Percentiles rank a stretch among this genome's conserved stretches.
Evolutionary conservation across 2,888 invertebrate genomes (phyloP).

Genomic region (Mamestra brassicae): DNA sequence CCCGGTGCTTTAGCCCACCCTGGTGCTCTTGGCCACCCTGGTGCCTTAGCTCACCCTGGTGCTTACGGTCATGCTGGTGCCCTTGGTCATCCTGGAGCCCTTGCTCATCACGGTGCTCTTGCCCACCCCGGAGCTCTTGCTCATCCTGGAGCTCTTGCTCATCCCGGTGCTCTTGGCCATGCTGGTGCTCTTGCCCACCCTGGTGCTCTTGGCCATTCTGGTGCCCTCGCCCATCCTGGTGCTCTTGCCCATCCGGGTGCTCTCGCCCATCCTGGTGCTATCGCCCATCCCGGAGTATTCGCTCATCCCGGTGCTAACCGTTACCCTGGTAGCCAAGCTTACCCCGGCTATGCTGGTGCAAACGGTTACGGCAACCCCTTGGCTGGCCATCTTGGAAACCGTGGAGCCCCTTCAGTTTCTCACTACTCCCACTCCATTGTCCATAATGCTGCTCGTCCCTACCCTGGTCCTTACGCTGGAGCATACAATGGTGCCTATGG

Average conservation of each 20-base stretch:
- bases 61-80: slow-evolving; percentile 12
- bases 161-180: slow-evolving; percentile 25
- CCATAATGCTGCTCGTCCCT: slow-evolving; percentile 62
- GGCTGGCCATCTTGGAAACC: slow-evolving; percentile 53
- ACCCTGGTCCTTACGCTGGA: slow-evolving; percentile 62
- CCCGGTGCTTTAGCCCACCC: slow-evolving; percentile 41
- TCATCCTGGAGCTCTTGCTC: not conserved
- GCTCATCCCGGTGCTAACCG: slow-evolving; percentile 27
- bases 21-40: slow-evolving; percentile 51
- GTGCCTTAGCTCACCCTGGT: slow-evolving; percentile 51
- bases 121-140: slow-evolving; percentile 19
- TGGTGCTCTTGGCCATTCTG: slow-evolving; percentile 25
- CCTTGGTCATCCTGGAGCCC: slow-evolving; percentile 46
- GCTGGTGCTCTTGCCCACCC: slow-evolving; percentile 11
- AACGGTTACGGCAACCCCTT: slow-evolving; percentile 49
- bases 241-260: slow-evolving; percentile 21
- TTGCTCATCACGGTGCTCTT: slow-evolving; percentile 25
- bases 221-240: slow-evolving; percentile 23
- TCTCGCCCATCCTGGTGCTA: slow-evolving; percentile 6
- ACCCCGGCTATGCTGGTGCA: slow-evolving; percentile 40
- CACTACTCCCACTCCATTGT: slow-evolving; percentile 67
- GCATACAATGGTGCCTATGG: slow-evolving; percentile 49
- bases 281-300: slow-evolving; percentile 11
- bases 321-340: slow-evolving; percentile 30
- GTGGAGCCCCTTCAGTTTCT: slow-evolving; percentile 61